Base-by-base conservation (phyloP, 64 coral and sea anemone genomes). In the Platygyra sinensis region DNA sequence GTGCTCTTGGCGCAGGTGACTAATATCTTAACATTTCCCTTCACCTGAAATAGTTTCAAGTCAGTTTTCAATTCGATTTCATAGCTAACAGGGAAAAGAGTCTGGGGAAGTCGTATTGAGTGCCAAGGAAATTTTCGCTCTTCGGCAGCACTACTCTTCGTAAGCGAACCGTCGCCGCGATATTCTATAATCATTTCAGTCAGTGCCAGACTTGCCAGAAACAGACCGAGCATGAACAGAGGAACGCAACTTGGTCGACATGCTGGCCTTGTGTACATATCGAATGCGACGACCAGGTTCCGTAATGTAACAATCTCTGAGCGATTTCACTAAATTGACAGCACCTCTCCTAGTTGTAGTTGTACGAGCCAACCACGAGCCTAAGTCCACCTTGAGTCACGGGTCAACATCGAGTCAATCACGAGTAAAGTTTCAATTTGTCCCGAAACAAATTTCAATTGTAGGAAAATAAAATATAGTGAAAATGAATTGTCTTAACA, bases 41-140 rank as follows among this genome's bases (percentile, higher is more conserved):
- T 65, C 22, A 96, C 93, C 15, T 90, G 39, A 42, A 96, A 96
- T 69, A 46, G 18, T 25, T 83, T 46, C 59, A 83, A 83, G 18
- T 87, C 69, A 83, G 88, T 87, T 36, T 88, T 87, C 75, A 96
- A 83, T 29, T 79, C 42, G 31, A 96, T 64, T 18, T 50, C 62
- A 36, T 96, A 96, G 46, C 90, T 87, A 3, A 77, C 19, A 6
- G 95, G 95, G 16, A 77, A 78, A 17, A 96, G 36, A 62, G 74
- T 96, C 7, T 50, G 89, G 2, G 95, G 95, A 18, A 96, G 83
- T 22, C 92, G 92, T 60, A 96, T 90, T 20, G 64, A 28, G 30
- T 91, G 91, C 95, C 95, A 96, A 7, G 91, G 83, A 87, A 96
- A 96, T 24, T 52, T 52, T 17, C 72, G n/a, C 2, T 75, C 93